Evolutionary conservation across 53 echinoderm and acorn worm species (phyloP), one percentile per base, ranked within the genome.

Genomic region (Echinometra lucunter): DNA sequence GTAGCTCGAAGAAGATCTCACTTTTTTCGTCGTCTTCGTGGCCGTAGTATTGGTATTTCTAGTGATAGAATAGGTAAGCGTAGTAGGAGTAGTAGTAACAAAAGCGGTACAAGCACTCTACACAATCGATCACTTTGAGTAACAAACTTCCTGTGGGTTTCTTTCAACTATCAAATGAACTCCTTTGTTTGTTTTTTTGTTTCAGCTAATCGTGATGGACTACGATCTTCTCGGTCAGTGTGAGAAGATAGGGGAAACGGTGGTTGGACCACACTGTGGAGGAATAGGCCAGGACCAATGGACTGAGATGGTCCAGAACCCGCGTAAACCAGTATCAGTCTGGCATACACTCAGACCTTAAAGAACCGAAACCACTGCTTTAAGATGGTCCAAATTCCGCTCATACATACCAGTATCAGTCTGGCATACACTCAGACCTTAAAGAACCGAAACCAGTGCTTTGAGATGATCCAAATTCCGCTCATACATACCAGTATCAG

Each of bases 171-270:
- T n/a, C n/a, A n/a, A n/a, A n/a, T n/a, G n/a, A n/a, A n/a, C n/a
- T n/a, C n/a, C n/a, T n/a, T n/a, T n/a, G n/a, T n/a, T n/a, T n/a
- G n/a, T n/a, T n/a, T n/a, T 85, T 85, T 27, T 12, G 4, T 85
- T 78, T 23, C 91, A 99, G 99, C 91, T 99, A 1, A 92, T 96
- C 45, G 99, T 99, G 7, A 96, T 96, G 55, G 99, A 99, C 95
- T 96, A 99, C 89, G 98, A 98, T 90, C 95, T 99, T 15, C 88
- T 99, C 21, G 98, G 99, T 19, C 98, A 99, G 69, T 96, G 96
- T 70, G 98, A 98, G 37, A 95, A 97, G 87, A 98, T 99, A 23
- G 99, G 99, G 4, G 88, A 94, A 78, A 95, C 95, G 34, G 66
- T 92, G 25, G 93, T 97, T 21, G 99, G 99, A 82, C 92, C 95